A percentile compares a stretch with the other conserved stretches of the same genome.
These are phyloP conservation scores for Watsonalla binaria DNA, from an alignment of 2,888 invertebrate species.

Conservation along the genomic window DNA sequence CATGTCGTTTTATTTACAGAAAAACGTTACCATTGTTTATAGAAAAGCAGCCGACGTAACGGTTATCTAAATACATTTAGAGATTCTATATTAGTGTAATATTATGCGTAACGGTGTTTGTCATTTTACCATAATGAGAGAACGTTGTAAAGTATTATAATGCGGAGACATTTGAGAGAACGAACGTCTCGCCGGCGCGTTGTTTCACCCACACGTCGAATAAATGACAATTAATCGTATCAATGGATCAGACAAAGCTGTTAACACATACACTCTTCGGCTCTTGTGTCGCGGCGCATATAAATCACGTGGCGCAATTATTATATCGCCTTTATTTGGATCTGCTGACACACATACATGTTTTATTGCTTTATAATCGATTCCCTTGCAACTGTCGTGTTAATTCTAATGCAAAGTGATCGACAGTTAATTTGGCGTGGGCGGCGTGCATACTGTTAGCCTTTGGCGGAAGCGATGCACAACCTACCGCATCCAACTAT, in stretches of 20 bases:
- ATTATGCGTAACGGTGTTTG: slow-evolving; percentile 53
- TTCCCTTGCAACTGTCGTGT: slow-evolving; percentile 33
- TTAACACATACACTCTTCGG: slow-evolving; percentile 19
- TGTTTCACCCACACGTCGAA: slow-evolving; percentile 35
- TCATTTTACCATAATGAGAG: slow-evolving; percentile 38
- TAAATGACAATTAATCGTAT: slow-evolving; percentile 33
- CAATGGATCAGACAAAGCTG: slow-evolving; percentile 19
- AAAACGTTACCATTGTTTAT: slow-evolving; percentile 35
- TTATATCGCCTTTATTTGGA: slow-evolving; percentile 22
- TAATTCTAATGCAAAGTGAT: slow-evolving; percentile 53
- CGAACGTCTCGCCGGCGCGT: slow-evolving; percentile 23
- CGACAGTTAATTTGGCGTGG: slow-evolving; percentile 55
- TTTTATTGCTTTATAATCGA: slow-evolving; percentile 36
- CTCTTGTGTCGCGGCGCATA: slow-evolving; percentile 28
- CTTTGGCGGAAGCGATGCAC: slow-evolving; percentile 49
- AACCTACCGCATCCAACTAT: slow-evolving; percentile 32
- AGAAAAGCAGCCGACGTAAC: slow-evolving; percentile 31
- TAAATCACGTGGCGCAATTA: slow-evolving; percentile 55
- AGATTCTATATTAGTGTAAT: slow-evolving; percentile 37
- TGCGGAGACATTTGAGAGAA: slow-evolving; percentile 23
- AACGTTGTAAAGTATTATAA: slow-evolving; percentile 22
- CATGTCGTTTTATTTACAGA: slow-evolving; percentile 33
- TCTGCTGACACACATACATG: slow-evolving; percentile 21
- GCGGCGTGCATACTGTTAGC: slow-evolving; percentile 42
- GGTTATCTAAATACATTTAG: slow-evolving; percentile 33